Conservation (phyloP, 2,888 invertebrate species). For the Monopis laevigella region DNA sequence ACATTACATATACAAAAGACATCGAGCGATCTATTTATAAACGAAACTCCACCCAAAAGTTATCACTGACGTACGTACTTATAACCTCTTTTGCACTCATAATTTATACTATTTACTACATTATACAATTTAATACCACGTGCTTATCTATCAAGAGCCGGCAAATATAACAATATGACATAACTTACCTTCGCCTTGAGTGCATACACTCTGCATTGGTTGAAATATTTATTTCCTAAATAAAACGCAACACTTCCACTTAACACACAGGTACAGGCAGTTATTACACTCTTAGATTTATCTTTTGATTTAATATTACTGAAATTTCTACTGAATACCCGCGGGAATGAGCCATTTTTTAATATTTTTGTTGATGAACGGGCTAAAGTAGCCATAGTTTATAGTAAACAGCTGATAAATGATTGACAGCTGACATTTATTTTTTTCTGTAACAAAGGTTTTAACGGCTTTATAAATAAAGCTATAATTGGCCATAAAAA, state of each 20-base stretch:
- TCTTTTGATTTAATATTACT: slow-evolving; percentile 38
- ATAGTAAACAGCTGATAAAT: slow-evolving; percentile 41
- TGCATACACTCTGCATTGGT: slow-evolving; percentile 46
- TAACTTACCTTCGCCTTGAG: slow-evolving; percentile 56
- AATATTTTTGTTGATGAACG: slow-evolving; percentile 51
- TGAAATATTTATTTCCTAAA: slow-evolving; percentile 40
- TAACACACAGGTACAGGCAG: slow-evolving; percentile 51
- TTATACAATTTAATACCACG: slow-evolving; percentile 3
- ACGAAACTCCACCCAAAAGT: too few species aligned
- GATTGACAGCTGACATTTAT: slow-evolving; percentile 25
- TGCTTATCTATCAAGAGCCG: slow-evolving; percentile 16
- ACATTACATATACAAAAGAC: too few species aligned
- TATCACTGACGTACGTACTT: too few species aligned
- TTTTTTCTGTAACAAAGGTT: too few species aligned
- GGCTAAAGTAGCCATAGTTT: slow-evolving; percentile 63
- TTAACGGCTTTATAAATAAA: neutral
- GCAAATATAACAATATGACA: neutral
- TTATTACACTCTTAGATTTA: slow-evolving; percentile 34
- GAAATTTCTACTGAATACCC: slow-evolving; percentile 38
- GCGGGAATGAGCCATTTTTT: slow-evolving; percentile 42
- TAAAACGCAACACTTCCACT: slow-evolving; percentile 49
- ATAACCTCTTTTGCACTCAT: too few species aligned
- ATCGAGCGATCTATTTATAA: too few species aligned
- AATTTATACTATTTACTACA: too few species aligned
- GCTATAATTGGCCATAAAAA: too few species aligned